Percentiles rank a stretch among this genome's conserved stretches.
These are phyloP conservation scores for Euspilapteryx auroguttella DNA, from an alignment of 2,888 invertebrate species.

Conservation along the genomic window DNA sequence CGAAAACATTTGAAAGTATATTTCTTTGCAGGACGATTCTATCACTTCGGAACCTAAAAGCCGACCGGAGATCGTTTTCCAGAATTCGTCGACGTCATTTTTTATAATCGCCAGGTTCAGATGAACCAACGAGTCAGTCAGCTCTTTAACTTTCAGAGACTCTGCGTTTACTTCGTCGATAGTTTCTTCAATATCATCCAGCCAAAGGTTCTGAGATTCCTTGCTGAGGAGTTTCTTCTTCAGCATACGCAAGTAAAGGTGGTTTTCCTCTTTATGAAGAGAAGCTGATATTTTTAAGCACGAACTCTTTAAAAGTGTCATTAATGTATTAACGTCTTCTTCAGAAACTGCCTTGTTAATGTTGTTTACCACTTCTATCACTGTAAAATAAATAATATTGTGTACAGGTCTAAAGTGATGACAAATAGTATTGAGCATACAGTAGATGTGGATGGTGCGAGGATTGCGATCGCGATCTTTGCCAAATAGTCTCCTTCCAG, in stretches of 20 bases:
- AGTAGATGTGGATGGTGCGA: too few relatives aligned
- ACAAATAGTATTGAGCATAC: too few relatives aligned
- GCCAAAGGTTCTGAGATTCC: slow-evolving; percentile 61
- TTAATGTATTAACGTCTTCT: slow-evolving; percentile 49
- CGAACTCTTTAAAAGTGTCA: slow-evolving; percentile 45
- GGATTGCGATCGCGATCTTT: too few relatives aligned
- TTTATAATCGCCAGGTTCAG: slow-evolving; percentile 41
- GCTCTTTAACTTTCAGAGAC: slow-evolving; percentile 43
- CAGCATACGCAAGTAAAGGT: slow-evolving; percentile 54
- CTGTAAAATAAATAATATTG: slow-evolving; percentile 28
- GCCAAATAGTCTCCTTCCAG: too few relatives aligned
- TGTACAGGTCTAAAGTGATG: too few relatives aligned
- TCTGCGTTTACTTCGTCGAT: slow-evolving; percentile 48
- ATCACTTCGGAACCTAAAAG: slow-evolving; percentile 20
- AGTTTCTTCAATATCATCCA: slow-evolving; percentile 56
- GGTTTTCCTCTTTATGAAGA: slow-evolving; percentile 44
- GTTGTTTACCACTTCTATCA: slow-evolving; percentile 55
- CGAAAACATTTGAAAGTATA: slow-evolving; percentile 50
- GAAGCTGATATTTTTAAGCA: slow-evolving; percentile 37
- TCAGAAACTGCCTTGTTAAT: slow-evolving; percentile 64
- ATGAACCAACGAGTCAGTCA: slow-evolving; percentile 41
- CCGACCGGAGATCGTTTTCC: slow-evolving; percentile 27
- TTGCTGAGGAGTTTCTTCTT: slow-evolving; percentile 49
- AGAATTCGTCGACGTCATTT: slow-evolving; percentile 35
- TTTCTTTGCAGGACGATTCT: slow-evolving; percentile 33